Base-by-base conservation (phyloP, 2,797 vertebrate genomes). In the Rhabdophis nuchalis region DNA sequence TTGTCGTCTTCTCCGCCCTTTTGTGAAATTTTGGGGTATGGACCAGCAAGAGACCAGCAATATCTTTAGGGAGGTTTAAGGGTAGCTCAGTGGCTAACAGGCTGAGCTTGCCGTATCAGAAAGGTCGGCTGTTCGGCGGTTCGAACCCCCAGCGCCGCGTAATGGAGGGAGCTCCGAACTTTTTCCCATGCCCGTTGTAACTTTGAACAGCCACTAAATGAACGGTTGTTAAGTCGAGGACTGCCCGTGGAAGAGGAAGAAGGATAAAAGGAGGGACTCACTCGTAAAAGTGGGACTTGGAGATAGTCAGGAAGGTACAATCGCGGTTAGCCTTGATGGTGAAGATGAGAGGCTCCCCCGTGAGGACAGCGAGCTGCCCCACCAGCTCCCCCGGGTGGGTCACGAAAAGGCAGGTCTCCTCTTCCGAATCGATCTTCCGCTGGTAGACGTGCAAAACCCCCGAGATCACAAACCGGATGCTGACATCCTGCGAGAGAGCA, bases 201-300 rank as follows among this genome's bases (percentile, higher is more conserved):
- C 20, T 57, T 57, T 23, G 20, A 57, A 57, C 20, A 0, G 56
- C 23, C 20, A 0, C 60, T 12, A 29, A 61, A 29, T 1, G 58
- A 27, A 60, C 1, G 0, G 1, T 9, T 3, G 3, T 20, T 5
- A 61, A 61, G 27, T 5, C 60, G 1, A 68, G 64, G 64, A 32
- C 14, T 2, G n/a, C n/a, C 64, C 2, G n/a, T 27, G 4, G 29
- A 6, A n/a, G 13, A 12, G 12, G 10, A 25, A 53, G 36, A 29
- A 41, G 25, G 27, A 25, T 9, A 3, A 1, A 27, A 60, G 58
- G 23, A 60, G 52, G 77, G 72, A 95, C 98, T 95, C 97, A 99
- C 99, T 99, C 99, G 1, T 99, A 99, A 96, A 99, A 99, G 96
- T 99, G 98, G 20, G 98, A 97, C 97, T 99, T 99, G 93, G 99